Percentiles rank a stretch among this genome's conserved stretches.
phyloP scores from a whole-genome alignment of 2,888 invertebrate genomes.

The Myathropa florea region DNA sequence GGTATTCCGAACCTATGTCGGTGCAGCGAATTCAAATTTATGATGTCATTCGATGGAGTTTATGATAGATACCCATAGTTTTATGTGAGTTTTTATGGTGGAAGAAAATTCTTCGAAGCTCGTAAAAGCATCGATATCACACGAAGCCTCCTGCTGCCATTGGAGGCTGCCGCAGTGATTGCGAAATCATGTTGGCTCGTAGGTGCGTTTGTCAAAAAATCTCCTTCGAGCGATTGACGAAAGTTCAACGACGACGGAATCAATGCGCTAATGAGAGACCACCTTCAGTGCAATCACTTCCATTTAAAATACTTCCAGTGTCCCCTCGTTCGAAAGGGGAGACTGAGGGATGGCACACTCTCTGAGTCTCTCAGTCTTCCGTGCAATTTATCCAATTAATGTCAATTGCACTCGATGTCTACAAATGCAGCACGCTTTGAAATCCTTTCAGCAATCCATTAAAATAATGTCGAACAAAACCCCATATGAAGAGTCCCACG shows the following conservation, averaged over 20 bases:
- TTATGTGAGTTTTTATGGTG: slow-evolving; percentile 45
- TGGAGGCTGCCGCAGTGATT: background rate
- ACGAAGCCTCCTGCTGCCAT: background rate
- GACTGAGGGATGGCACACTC: background rate
- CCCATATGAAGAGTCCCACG: background rate
- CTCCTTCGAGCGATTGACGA: background rate
- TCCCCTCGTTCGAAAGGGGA: background rate
- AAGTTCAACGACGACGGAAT: too few relatives aligned
- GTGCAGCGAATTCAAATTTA: slow-evolving; percentile 34
- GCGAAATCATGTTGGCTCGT: background rate
- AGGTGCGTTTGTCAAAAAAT: slow-evolving; percentile 8
- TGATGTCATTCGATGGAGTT: slow-evolving; percentile 48
- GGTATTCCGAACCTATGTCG: background rate
- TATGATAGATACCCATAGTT: slow-evolving; percentile 34
- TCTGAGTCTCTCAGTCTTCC: background rate
- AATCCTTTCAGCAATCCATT: slow-evolving; percentile 49
- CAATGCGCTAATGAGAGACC: slow-evolving; percentile 19
- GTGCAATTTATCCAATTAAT: slow-evolving; percentile 56
- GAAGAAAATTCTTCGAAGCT: slow-evolving; percentile 11
- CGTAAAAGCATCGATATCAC: slow-evolving; percentile 10
- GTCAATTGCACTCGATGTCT: slow-evolving; percentile 42
- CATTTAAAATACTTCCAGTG: slow-evolving; percentile 16
- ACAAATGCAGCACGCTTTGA: slow-evolving; percentile 28
- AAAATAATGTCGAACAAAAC: slow-evolving; percentile 51
- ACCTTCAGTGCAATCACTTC: slow-evolving; percentile 12